phyloP scores from a whole-genome alignment of 2,797 vertebrate species.

The Cichlasoma orientale region DNA sequence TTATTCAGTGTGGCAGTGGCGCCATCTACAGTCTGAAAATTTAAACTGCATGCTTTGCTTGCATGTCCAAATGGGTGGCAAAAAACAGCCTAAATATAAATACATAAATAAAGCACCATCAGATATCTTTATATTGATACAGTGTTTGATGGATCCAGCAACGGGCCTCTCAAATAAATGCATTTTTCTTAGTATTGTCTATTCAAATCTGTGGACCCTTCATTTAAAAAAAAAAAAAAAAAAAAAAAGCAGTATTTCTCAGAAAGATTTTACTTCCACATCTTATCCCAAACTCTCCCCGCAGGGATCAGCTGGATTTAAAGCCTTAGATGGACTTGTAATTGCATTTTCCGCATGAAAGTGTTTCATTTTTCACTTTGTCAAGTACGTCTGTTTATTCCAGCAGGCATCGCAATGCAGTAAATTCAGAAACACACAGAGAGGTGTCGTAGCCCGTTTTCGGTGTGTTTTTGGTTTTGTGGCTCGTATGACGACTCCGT shows the following conservation, averaged over 20 bases:
- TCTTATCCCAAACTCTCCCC: neutral
- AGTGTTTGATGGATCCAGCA: neutral
- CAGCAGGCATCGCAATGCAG: neutral
- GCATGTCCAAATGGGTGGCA: neutral
- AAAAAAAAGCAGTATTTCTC: neutral
- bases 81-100: neutral
- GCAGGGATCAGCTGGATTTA: neutral
- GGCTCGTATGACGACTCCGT: neutral
- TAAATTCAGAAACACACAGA: neutral
- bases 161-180: rapidly evolving
- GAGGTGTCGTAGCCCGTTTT: neutral
- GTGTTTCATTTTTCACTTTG: no score
- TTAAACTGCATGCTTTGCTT: neutral
- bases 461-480: no score
- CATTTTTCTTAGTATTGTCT: rapidly evolving
- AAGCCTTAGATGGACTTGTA: no score
- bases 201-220: neutral
- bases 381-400: no score
- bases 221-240: neutral
- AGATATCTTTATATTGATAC: neutral
- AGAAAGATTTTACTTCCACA: neutral
- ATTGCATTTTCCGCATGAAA: no score
- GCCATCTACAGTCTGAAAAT: conserved; percentile 30
- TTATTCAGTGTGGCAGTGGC: conserved; percentile 18
- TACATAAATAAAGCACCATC: neutral